Percentiles rank a stretch among this genome's conserved stretches.
Conservation (phyloP, 1,140 invertebrate species). For the Ruditapes philippinarum region DNA sequence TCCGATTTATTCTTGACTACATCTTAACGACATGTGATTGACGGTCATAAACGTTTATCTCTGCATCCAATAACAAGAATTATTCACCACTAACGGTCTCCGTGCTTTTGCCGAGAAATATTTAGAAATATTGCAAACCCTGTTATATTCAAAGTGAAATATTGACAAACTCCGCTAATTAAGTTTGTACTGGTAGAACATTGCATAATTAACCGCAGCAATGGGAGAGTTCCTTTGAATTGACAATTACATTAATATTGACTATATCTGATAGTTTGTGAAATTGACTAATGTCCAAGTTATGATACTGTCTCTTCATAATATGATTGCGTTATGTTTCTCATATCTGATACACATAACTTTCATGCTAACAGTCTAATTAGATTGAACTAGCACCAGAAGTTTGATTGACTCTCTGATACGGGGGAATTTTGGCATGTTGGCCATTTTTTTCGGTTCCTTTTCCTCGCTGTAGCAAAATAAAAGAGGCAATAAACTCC, state of each 20-base stretch:
- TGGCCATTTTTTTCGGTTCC: background rate
- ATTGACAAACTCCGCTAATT: slow-evolving; percentile 30
- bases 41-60: background rate
- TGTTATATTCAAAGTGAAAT: slow-evolving; percentile 29
- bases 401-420: background rate
- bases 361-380: slow-evolving; percentile 15
- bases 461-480: slow-evolving; percentile 14
- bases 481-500: background rate
- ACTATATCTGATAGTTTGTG: slow-evolving; percentile 35
- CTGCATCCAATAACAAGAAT: background rate
- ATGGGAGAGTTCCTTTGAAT: slow-evolving; percentile 5
- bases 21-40: too few species aligned
- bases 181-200: slow-evolving; percentile 18
- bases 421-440: slow-evolving; percentile 2
- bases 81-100: background rate
- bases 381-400: slow-evolving; percentile 25
- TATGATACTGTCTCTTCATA: slow-evolving; percentile 26
- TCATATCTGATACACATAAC: slow-evolving; percentile 21
- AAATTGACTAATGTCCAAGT: slow-evolving; percentile 34
- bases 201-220: slow-evolving; percentile 26
- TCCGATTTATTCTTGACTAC: too few species aligned
- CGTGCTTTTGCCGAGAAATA: background rate
- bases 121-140: background rate
- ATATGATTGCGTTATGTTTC: slow-evolving; percentile 28
- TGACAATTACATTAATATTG: slow-evolving; percentile 31